Evolutionary conservation across 2,888 invertebrate species (phyloP), one percentile per base, ranked within the genome.

Genomic region (Cantharis flavilabris): DNA sequence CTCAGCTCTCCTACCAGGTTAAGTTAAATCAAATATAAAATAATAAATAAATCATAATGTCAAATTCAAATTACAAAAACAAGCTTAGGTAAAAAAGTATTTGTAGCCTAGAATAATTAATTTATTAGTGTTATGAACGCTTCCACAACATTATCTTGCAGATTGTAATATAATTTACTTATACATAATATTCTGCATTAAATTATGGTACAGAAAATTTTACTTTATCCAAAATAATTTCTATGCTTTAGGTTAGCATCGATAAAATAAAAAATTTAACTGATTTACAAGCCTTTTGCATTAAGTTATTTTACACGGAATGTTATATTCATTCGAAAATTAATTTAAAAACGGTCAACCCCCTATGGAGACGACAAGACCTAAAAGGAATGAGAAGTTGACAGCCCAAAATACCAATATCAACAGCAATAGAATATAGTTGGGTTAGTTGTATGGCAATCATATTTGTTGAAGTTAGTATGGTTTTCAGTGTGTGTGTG

Each of bases 291-390:
- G n/a, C 49, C 49, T 13, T 49, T 49, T 5, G 49, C 49, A n/a
- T 49, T 49, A 49, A 7, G 49, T n/a, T 49, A 26, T 26, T 13
- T 33, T 49, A 49, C 49, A 49, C n/a, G 49, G 49, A 49, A 49
- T 49, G 49, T 49, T 49, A 49, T 70, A 65, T 73, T 73, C 71
- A 71, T 73, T 73, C 30, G 14, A 76, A 30, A 69, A 73, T 77
- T 73, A 74, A 74, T 77, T 77, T 77, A 71, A 69, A 74, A 67
- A 74, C 69, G 71, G 73, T 77, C 69, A 71, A 73, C 73, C 77
- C 77, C 77, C 71, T 73, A 65, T 70, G 30, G 73, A 62, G 73
- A 49, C 26, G 71, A 73, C 14, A 71, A 70, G 49, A 33, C 73
- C 49, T 70, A 67, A 67, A 26, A 74, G 63, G 62, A 74, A 69